Evolutionary conservation across 2,888 invertebrate genomes (phyloP).

Genomic region (Drosophila diplacantha): DNA sequence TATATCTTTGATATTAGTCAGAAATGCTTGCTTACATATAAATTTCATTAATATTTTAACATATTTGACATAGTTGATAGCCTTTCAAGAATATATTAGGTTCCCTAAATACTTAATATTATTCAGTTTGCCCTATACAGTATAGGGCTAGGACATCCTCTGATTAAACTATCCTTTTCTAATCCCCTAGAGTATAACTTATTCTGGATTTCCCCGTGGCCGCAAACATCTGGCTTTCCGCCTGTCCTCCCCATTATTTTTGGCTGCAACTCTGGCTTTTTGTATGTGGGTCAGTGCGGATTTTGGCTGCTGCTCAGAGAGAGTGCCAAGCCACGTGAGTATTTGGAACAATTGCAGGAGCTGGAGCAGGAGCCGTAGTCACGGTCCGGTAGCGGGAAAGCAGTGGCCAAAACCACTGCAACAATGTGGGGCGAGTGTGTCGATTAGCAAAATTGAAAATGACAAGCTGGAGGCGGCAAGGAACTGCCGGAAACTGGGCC

Average conservation of each 20-base stretch:
- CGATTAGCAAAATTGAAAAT: conserved; percentile 70
- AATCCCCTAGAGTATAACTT: conserved; percentile 12
- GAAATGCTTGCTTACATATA: neutral
- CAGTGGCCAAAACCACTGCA: conserved; percentile 13
- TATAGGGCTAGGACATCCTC: neutral
- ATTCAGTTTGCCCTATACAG: neutral
- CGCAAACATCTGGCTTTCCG: conserved; percentile 19
- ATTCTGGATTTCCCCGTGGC: conserved; percentile 2
- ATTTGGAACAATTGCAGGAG: conserved; percentile 58
- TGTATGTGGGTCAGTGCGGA: conserved; percentile 63
- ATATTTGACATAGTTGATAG: neutral
- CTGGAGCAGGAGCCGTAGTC: neutral
- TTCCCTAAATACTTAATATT: neutral
- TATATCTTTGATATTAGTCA: neutral
- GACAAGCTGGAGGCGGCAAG: conserved; percentile 48
- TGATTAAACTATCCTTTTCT: neutral
- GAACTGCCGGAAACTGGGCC: conserved; percentile 37
- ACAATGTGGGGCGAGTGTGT: conserved; percentile 53
- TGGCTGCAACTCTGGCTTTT: conserved; percentile 46
- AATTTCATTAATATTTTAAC: neutral
- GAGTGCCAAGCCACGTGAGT: conserved; percentile 62
- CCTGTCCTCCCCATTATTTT: conserved; percentile 45
- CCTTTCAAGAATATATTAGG: neutral
- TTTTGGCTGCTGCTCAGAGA: conserved; percentile 40
- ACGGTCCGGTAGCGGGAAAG: conserved; percentile 4